These are phyloP conservation scores for Melanotaenia nigrans DNA, from an alignment of 2,797 vertebrate species.

Conservation along the genomic window DNA sequence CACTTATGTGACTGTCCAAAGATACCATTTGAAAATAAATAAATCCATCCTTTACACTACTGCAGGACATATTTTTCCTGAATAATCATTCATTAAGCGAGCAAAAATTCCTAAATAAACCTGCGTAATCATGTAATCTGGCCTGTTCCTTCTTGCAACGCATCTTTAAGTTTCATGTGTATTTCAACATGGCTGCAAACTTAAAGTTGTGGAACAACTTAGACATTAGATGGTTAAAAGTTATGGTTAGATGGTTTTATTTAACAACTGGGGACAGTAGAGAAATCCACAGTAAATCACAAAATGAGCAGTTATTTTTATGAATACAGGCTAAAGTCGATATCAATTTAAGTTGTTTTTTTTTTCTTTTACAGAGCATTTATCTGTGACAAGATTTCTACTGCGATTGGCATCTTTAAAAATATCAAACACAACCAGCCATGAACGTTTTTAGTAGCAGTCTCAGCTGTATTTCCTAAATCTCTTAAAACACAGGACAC, in stretches of 20 bases:
- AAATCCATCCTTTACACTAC: conserved; percentile 13
- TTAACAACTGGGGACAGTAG: background rate
- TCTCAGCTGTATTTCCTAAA: conserved; percentile 3
- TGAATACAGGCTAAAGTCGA: conserved; percentile 4
- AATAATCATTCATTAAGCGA: background rate
- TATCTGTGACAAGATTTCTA: conserved; percentile 28
- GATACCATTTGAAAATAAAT: background rate
- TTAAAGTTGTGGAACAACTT: background rate
- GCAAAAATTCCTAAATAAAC: background rate
- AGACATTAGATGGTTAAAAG: background rate
- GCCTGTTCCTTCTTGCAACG: background rate
- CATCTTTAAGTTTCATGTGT: background rate
- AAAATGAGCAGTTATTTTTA: conserved; percentile 17
- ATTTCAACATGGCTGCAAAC: conserved; percentile 7
- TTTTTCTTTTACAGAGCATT: conserved; percentile 23
- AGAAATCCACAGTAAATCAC: conserved; percentile 1
- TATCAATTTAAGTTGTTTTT: background rate
- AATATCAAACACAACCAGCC: background rate
- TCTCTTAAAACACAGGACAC: conserved; percentile 7
- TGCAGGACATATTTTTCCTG: background rate
- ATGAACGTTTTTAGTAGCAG: background rate
- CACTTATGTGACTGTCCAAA: conserved; percentile 10
- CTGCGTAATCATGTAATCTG: background rate
- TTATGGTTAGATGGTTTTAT: background rate
- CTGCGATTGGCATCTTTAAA: conserved; percentile 35